Conservation (phyloP, 2,113 vertebrate species). For the Vicugna pacos region DNA sequence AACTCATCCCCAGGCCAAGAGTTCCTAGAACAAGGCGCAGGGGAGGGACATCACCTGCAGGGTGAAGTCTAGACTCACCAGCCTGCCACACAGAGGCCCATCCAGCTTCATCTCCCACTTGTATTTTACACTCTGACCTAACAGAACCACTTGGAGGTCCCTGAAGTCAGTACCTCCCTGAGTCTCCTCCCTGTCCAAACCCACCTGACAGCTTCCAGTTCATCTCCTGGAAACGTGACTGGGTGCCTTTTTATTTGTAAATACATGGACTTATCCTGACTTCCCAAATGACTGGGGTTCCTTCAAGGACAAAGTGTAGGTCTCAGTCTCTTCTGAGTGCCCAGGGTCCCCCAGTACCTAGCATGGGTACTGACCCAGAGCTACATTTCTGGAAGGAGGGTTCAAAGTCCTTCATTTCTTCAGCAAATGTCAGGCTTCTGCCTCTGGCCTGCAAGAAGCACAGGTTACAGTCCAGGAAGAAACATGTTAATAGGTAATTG, state of each 20-base stretch:
- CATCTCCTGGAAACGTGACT: not conserved
- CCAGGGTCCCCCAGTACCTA: not conserved
- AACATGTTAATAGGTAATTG: not conserved
- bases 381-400: not conserved
- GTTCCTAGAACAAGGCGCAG: not conserved
- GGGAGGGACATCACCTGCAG: not conserved
- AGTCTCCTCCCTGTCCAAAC: not conserved
- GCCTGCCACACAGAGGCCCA: not conserved
- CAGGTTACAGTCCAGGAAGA: not conserved
- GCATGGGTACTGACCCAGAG: too few relatives aligned
- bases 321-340: not conserved
- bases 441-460: not conserved
- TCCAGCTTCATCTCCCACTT: not conserved
- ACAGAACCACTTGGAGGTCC: not conserved
- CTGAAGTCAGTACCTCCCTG: not conserved
- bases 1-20: not conserved
- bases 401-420: not conserved
- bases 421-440: not conserved
- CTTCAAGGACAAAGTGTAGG: not conserved
- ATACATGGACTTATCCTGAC: not conserved
- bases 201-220: not conserved
- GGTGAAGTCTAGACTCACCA: not conserved
- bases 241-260: not conserved
- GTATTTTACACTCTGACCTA: not conserved
- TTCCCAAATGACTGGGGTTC: not conserved